Conservation (phyloP, 2,113 vertebrate species). For the Macquaria australasica region DNA sequence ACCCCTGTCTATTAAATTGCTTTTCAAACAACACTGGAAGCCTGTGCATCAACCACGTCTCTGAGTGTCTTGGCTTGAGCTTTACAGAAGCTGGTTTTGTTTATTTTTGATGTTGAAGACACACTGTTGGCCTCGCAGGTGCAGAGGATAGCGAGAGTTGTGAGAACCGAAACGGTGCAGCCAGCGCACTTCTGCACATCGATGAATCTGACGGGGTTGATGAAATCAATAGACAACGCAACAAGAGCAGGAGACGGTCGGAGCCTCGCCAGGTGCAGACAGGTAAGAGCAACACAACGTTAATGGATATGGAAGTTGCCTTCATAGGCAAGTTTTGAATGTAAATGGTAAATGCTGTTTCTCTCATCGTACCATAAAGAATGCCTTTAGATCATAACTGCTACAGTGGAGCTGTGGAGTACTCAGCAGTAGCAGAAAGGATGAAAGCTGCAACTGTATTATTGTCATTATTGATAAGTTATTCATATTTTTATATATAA, state of each 20-base stretch:
- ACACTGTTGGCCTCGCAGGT: conserved; percentile 74
- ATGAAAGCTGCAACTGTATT: background rate
- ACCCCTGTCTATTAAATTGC: conserved; percentile 59
- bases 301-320: background rate
- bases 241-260: conserved; percentile 92
- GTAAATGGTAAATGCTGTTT: background rate
- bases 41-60: conserved; percentile 52
- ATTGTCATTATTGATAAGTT: background rate
- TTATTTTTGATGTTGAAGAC: background rate
- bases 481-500: background rate
- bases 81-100: conserved; percentile 6
- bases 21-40: conserved; percentile 62
- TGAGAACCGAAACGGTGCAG: conserved; percentile 96
- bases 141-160: conserved; percentile 92
- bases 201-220: conserved; percentile 93
- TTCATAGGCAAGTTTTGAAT: background rate
- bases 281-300: conserved; percentile 82
- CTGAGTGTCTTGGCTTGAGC: conserved; percentile 39
- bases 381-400: too few relatives aligned
- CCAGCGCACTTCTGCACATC: conserved; percentile 96
- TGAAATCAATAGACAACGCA: conserved; percentile 92
- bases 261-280: conserved; percentile 98
- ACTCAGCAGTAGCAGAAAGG: background rate
- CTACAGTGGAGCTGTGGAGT: background rate
- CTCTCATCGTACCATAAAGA: background rate